Conservation (phyloP, 2,888 invertebrate genomes). For the Drosophila villosipedis region DNA sequence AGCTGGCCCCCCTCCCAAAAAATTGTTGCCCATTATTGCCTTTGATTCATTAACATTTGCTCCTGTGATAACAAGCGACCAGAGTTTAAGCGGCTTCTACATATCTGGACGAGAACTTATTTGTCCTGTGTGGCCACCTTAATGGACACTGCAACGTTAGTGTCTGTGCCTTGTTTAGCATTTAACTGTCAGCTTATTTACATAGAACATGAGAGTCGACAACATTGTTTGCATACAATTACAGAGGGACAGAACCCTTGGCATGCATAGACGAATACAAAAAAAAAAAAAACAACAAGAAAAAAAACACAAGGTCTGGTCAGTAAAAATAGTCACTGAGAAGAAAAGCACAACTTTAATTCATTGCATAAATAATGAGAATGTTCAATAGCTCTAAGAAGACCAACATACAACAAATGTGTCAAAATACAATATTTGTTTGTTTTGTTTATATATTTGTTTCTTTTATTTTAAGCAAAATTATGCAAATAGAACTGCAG, state of each 20-base stretch:
- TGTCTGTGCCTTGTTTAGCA: conserved; percentile 62
- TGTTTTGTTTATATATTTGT: neutral
- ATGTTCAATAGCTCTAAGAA: conserved; percentile 13
- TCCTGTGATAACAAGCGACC: conserved; percentile 36
- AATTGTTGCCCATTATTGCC: conserved; percentile 62
- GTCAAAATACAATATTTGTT: neutral
- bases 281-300: neutral
- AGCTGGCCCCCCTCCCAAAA: conserved; percentile 39
- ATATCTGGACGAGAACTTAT: conserved; percentile 19
- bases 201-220: conserved; percentile 77
- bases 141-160: conserved; percentile 32
- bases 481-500: neutral
- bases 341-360: conserved; percentile 16
- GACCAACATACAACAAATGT: neutral
- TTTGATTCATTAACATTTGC: conserved; percentile 78
- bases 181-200: conserved; percentile 75
- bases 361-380: conserved; percentile 19
- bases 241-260: conserved; percentile 44
- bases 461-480: neutral
- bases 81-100: conserved; percentile 4
- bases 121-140: conserved; percentile 16
- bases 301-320: neutral
- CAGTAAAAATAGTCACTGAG: conserved; percentile 10
- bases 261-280: conserved; percentile 9
- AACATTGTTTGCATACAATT: conserved; percentile 80